phyloP scores from a whole-genome alignment of 2,888 invertebrate species.

The Xestoiulus laeticollis region DNA sequence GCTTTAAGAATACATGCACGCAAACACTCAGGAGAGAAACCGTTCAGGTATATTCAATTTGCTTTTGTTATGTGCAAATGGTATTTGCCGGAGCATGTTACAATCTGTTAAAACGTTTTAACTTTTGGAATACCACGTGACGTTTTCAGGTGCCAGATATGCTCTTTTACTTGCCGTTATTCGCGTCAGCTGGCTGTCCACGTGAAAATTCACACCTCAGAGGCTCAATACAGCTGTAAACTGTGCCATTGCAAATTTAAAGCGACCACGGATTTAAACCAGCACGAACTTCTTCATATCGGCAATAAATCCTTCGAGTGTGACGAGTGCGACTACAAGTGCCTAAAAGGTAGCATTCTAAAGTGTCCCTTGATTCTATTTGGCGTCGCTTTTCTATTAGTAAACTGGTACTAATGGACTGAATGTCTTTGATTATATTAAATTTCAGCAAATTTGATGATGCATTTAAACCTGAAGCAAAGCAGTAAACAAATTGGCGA shows the following conservation, averaged over 20 bases:
- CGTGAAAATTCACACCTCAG: conserved; percentile 81
- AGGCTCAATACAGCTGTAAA: conserved; percentile 82
- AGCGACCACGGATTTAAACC: conserved; percentile 83
- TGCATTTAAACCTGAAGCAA: conserved; percentile 63
- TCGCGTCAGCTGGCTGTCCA: conserved; percentile 67
- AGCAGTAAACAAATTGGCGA: conserved; percentile 60
- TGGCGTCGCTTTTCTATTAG: neutral
- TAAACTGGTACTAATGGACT: neutral
- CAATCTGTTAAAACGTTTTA: neutral
- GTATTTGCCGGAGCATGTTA: neutral
- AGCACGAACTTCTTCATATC: conserved; percentile 96
- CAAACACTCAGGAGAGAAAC: conserved; percentile 66
- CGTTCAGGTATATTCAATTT: conserved; percentile 62
- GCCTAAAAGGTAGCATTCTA: conserved; percentile 64
- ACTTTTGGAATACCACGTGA: neutral
- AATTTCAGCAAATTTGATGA: conserved; percentile 63
- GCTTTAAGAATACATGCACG: conserved; percentile 66
- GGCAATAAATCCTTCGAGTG: conserved; percentile 99
- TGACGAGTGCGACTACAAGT: conserved; percentile 97
- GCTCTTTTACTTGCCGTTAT: conserved; percentile 66
- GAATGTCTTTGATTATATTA: neutral
- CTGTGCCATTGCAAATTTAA: conserved; percentile 82
- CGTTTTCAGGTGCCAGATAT: conserved; percentile 66
- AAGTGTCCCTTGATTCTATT: neutral
- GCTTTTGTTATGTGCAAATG: neutral